Evolutionary conservation across 35 echinoderm and acorn worm genomes (phyloP).

Genomic region (Holothuria glaberrima): DNA sequence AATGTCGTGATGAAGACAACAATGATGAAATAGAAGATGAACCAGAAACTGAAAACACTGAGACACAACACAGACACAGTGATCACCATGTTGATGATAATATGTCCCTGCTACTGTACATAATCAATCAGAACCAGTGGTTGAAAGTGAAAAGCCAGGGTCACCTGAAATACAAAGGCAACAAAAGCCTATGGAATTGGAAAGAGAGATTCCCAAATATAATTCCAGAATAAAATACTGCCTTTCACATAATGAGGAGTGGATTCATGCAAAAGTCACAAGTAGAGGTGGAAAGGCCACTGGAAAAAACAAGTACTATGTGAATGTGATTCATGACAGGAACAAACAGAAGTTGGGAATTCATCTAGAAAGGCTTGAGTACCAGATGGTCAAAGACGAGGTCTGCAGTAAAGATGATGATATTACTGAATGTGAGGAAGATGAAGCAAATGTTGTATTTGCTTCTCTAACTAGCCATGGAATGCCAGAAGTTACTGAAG

Average conservation of each 20-base stretch:
- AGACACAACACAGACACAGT: background rate
- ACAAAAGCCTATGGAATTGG: background rate
- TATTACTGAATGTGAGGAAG: background rate
- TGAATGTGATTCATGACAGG: background rate
- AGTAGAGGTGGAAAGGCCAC: background rate
- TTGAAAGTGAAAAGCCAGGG: background rate
- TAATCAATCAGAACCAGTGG: background rate
- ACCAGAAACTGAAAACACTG: background rate
- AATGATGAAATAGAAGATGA: background rate
- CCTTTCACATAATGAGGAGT: background rate
- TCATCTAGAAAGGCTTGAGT: conserved; percentile 12
- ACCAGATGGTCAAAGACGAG: background rate
- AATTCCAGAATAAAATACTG: conserved; percentile 5
- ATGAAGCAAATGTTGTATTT: conserved; percentile 6
- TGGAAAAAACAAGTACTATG: background rate
- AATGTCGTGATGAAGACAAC: background rate
- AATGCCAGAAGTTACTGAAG: background rate
- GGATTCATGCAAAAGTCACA: conserved; percentile 9
- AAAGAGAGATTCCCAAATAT: background rate
- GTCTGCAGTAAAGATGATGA: background rate
- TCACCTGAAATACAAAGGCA: background rate
- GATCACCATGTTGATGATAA: background rate
- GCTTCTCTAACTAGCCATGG: background rate
- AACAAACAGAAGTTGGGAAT: conserved; percentile 11
- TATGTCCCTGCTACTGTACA: background rate